Evolutionary conservation across 1,140 invertebrate species (phyloP).

Genomic region (Magallana ariakensis): DNA sequence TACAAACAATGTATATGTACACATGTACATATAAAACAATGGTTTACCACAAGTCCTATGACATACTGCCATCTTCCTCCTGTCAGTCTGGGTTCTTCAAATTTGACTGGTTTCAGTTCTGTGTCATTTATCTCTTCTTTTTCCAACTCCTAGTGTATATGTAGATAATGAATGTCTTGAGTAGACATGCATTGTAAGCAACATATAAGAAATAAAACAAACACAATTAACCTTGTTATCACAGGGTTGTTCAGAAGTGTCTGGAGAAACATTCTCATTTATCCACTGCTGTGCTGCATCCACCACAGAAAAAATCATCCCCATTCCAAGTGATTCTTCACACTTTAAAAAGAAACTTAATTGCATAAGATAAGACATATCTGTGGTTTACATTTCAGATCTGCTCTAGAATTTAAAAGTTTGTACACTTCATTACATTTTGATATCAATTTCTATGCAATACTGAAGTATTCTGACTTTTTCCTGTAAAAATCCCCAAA

Average conservation of each 20-base stretch:
- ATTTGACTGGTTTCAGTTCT: slow-evolving; percentile 38
- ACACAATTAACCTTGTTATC: neutral
- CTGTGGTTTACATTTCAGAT: neutral
- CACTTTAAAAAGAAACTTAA: slow-evolving; percentile 43
- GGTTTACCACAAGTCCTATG: slow-evolving; percentile 61
- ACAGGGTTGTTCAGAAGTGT: neutral
- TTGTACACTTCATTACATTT: too few relatives aligned
- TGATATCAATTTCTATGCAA: too few relatives aligned
- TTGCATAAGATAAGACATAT: neutral
- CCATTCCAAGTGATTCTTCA: slow-evolving; percentile 62
- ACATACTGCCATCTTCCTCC: slow-evolving; percentile 67
- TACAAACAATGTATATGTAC: neutral
- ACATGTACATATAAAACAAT: neutral
- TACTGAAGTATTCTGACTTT: slow-evolving; percentile 16
- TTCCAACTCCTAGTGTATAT: slow-evolving; percentile 17
- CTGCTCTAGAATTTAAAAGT: too few relatives aligned
- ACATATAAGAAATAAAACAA: neutral
- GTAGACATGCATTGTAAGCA: neutral
- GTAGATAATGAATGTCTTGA: neutral
- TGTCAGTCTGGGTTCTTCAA: slow-evolving; percentile 56
- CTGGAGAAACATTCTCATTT: slow-evolving; percentile 49
- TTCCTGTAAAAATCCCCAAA: slow-evolving; percentile 54
- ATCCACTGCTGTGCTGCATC: slow-evolving; percentile 64
- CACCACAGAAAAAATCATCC: slow-evolving; percentile 62
- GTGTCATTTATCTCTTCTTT: slow-evolving; percentile 18